Percentiles rank a stretch among this genome's conserved stretches.
These are phyloP conservation scores for Phycodurus eques DNA, from an alignment of 2,113 vertebrate species.

Conservation along the genomic window DNA sequence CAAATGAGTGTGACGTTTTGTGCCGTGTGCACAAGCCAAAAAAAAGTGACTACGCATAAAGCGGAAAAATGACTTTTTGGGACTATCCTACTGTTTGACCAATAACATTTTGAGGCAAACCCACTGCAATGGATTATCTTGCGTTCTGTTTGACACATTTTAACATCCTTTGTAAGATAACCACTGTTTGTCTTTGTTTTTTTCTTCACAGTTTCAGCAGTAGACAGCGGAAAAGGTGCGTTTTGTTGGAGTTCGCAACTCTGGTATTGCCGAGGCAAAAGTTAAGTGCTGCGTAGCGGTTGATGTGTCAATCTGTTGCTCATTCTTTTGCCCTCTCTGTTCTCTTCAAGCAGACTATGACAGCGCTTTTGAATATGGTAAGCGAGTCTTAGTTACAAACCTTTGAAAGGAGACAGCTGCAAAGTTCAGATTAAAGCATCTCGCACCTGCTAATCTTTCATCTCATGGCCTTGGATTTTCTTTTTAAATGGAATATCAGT, in stretches of 20 bases:
- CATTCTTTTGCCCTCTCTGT: conserved; percentile 31
- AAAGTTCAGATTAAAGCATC: conserved; percentile 19
- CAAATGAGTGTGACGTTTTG: no score
- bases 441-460: background rate
- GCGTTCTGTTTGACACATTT: no score
- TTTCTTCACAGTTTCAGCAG: conserved; percentile 57
- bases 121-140: no score
- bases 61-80: no score
- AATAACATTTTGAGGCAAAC: no score
- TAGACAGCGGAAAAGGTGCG: conserved; percentile 61
- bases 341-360: conserved; percentile 63
- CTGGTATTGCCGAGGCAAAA: background rate
- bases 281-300: conserved; percentile 14
- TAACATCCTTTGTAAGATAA: no score
- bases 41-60: no score
- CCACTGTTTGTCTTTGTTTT: conserved; percentile 4
- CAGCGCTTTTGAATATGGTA: conserved; percentile 75
- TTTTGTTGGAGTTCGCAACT: conserved; percentile 11
- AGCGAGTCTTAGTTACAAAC: conserved; percentile 40
- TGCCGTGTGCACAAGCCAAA: no score
- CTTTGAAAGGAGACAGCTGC: conserved; percentile 59
- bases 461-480: no score
- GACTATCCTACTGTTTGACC: no score
- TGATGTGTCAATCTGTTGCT: conserved; percentile 34
- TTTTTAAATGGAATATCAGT: no score